Conservation (phyloP, 1,140 invertebrate species). For the Micrasema minimum region DNA sequence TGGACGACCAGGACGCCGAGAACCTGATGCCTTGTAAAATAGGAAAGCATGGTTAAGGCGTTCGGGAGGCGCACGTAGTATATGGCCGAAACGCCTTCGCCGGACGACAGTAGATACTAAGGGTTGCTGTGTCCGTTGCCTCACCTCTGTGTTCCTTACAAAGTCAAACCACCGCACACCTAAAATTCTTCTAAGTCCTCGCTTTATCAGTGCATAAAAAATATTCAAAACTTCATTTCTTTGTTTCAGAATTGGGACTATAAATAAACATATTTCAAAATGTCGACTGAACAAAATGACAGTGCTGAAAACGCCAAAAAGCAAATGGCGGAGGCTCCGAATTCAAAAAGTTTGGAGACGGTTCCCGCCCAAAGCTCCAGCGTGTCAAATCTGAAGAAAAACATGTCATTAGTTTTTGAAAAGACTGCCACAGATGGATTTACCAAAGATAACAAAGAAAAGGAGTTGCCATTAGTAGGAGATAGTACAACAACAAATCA, state of each 20-base stretch:
- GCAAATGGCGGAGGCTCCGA: slow-evolving; percentile 2
- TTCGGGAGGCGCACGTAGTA: too few relatives aligned
- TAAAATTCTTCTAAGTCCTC: too few relatives aligned
- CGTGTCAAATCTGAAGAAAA: slow-evolving; percentile 39
- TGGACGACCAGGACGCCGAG: too few relatives aligned
- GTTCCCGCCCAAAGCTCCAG: background rate
- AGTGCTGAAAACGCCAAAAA: background rate
- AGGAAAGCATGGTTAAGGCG: too few relatives aligned
- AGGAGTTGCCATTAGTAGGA: slow-evolving; percentile 18
- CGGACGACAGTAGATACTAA: too few relatives aligned
- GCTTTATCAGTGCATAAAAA: too few relatives aligned
- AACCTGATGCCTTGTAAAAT: too few relatives aligned
- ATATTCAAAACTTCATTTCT: background rate
- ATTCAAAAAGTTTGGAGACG: slow-evolving; percentile 10
- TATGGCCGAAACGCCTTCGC: too few relatives aligned
- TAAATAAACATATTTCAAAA: slow-evolving; percentile 5
- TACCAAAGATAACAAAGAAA: slow-evolving; percentile 36
- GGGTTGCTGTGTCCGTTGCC: too few relatives aligned
- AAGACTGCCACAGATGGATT: slow-evolving; percentile 11
- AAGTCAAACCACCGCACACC: too few relatives aligned
- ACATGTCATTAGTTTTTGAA: slow-evolving; percentile 46
- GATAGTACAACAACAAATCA: slow-evolving; percentile 44
- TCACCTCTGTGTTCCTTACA: too few relatives aligned
- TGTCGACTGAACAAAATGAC: slow-evolving; percentile 8
- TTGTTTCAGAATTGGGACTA: slow-evolving; percentile 10